These are phyloP conservation scores for Leptarthrus brevirostris DNA, from an alignment of 2,888 invertebrate genomes.

Conservation along the genomic window DNA sequence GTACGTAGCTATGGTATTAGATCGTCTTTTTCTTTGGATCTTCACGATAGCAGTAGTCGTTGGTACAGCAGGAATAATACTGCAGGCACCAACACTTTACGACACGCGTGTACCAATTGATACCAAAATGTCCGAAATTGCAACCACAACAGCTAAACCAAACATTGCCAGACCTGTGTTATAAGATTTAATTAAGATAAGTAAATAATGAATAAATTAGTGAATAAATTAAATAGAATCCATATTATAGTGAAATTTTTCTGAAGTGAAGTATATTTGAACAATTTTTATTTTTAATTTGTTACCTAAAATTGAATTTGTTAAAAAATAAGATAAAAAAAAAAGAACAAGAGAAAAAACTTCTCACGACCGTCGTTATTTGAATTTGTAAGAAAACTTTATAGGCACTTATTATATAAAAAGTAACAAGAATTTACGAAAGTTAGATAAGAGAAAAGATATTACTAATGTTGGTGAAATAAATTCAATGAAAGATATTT, in stretches of 20 bases:
- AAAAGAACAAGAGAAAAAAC: conserved; percentile 1
- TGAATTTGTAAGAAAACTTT: conserved; percentile 46
- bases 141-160: conserved; percentile 88
- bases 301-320: conserved; percentile 31
- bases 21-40: conserved; percentile 96
- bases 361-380: conserved; percentile 41
- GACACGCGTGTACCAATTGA: conserved; percentile 91
- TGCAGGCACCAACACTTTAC: conserved; percentile 94
- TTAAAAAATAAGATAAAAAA: conserved; percentile 23
- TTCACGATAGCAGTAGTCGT: conserved; percentile 95
- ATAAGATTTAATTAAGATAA: conserved; percentile 59
- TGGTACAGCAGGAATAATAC: conserved; percentile 92
- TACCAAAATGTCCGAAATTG: conserved; percentile 88
- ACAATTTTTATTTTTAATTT: conserved; percentile 29
- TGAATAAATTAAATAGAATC: conserved; percentile 30
- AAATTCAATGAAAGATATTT: background rate
- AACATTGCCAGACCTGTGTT: conserved; percentile 68
- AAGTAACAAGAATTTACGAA: conserved; percentile 32
- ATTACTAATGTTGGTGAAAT: conserved; percentile 1
- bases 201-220: conserved; percentile 36
- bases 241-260: conserved; percentile 39
- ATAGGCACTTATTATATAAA: conserved; percentile 42
- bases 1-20: conserved; percentile 97
- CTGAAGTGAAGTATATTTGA: conserved; percentile 43
- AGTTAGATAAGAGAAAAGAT: conserved; percentile 1